Conservation (phyloP, 2,888 invertebrate genomes). For the Eupithecia exiguata region DNA sequence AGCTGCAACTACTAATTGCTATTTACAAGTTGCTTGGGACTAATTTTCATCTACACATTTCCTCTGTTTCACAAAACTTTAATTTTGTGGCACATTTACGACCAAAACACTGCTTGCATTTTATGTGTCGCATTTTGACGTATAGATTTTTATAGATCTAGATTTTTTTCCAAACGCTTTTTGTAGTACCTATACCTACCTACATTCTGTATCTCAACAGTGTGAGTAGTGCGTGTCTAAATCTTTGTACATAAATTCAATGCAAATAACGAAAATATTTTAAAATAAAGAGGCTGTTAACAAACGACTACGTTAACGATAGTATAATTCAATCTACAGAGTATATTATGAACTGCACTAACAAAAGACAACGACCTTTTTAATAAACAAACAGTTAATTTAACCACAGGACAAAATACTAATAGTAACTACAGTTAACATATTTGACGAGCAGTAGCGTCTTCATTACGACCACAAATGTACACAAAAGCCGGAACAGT, state of each 20-base stretch:
- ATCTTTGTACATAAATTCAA: background rate
- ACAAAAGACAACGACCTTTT: background rate
- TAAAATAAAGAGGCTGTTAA: background rate
- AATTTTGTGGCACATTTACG: too few relatives aligned
- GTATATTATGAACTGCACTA: background rate
- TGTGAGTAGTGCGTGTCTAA: background rate
- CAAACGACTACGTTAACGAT: background rate
- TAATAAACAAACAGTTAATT: constrained; percentile 3
- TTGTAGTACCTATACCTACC: too few relatives aligned
- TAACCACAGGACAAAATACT: background rate
- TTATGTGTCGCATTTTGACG: too few relatives aligned
- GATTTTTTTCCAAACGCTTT: too few relatives aligned
- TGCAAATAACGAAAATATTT: background rate
- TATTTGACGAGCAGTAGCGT: constrained; percentile 6
- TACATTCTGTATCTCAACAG: background rate
- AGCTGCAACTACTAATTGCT: background rate
- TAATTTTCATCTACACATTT: too few relatives aligned
- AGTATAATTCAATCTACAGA: background rate
- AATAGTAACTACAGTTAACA: background rate
- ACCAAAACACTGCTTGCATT: too few relatives aligned
- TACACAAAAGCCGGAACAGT: constrained; percentile 68
- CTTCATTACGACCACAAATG: constrained; percentile 26
- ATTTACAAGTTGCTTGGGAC: too few relatives aligned
- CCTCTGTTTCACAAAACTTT: too few relatives aligned
- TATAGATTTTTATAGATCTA: too few relatives aligned